These are phyloP conservation scores for Julus scanicus DNA, from an alignment of 2,888 invertebrate genomes.

Conservation along the genomic window DNA sequence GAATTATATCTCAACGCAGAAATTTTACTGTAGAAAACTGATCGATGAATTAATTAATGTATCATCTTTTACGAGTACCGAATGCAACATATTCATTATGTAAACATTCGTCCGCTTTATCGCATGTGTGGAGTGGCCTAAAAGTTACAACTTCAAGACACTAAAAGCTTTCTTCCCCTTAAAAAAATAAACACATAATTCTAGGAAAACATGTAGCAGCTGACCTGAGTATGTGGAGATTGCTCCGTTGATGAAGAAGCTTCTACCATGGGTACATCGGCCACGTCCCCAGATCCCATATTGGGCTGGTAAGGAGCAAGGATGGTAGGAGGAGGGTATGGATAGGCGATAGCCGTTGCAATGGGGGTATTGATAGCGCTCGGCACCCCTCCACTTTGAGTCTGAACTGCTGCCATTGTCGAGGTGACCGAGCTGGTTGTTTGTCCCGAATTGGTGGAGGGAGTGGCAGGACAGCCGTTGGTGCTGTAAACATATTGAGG, in stretches of 20 bases:
- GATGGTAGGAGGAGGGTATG: slow-evolving; percentile 52
- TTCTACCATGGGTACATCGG: slow-evolving; percentile 56
- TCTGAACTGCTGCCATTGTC: slow-evolving; percentile 2
- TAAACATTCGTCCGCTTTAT: too few relatives aligned
- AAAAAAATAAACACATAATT: not conserved
- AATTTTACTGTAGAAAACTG: too few relatives aligned
- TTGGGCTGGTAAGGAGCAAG: slow-evolving; percentile 50
- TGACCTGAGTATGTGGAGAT: slow-evolving; percentile 49
- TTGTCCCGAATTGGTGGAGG: slow-evolving; percentile 38
- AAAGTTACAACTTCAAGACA: too few relatives aligned
- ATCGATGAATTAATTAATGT: too few relatives aligned
- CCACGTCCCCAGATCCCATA: slow-evolving; percentile 52
- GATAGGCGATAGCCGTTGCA: slow-evolving; percentile 44
- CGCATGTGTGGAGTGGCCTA: too few relatives aligned
- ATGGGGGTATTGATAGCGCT: slow-evolving; percentile 40
- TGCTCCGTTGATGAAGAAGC: slow-evolving; percentile 55
- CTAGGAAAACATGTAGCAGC: not conserved
- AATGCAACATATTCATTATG: too few relatives aligned
- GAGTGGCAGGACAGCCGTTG: slow-evolving; percentile 15
- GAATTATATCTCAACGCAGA: too few relatives aligned
- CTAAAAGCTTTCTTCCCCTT: not conserved
- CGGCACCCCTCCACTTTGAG: slow-evolving; percentile 47
- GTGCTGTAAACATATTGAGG: slow-evolving; percentile 53
- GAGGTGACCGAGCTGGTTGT: slow-evolving; percentile 27
- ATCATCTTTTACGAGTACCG: too few relatives aligned